phyloP scores from a whole-genome alignment of 2,113 vertebrate species.

The Sakesphorus luctuosus region DNA sequence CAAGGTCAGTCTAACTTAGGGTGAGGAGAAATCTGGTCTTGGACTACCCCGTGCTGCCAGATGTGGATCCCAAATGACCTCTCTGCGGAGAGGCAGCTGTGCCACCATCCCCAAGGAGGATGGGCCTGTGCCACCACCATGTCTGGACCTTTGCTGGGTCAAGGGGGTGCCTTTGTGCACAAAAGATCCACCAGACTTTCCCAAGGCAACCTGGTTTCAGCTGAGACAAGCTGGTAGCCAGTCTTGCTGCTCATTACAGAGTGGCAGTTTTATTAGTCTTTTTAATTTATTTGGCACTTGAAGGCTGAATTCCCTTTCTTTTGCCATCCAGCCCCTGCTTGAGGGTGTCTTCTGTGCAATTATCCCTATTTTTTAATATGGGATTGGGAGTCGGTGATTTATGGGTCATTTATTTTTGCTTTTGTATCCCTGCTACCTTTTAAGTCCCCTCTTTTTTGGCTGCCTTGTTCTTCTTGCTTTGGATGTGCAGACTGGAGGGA shows the following conservation, averaged over 20 bases:
- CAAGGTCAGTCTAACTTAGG: background rate
- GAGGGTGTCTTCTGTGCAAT: background rate
- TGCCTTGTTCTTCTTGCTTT: background rate
- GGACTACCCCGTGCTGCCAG: background rate
- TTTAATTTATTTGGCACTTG: background rate
- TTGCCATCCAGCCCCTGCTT: background rate
- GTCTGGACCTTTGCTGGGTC: background rate
- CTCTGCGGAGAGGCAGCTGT: background rate
- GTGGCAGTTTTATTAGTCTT: background rate
- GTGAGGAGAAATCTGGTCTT: background rate
- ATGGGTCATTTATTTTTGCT: background rate
- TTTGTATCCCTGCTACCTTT: background rate
- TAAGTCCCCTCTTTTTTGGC: background rate
- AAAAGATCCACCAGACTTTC: background rate
- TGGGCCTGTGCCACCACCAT: background rate
- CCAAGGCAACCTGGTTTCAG: background rate
- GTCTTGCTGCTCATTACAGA: background rate
- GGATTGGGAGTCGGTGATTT: background rate
- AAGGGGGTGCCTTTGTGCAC: background rate
- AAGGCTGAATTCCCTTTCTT: background rate
- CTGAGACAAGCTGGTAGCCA: background rate
- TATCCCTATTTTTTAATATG: background rate
- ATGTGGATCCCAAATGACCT: background rate
- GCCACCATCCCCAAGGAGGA: background rate
- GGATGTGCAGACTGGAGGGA: background rate